A percentile compares a stretch with the other conserved stretches of the same genome.
These are phyloP conservation scores for Anthrax anthrax DNA, from an alignment of 2,888 invertebrate species.

Conservation along the genomic window DNA sequence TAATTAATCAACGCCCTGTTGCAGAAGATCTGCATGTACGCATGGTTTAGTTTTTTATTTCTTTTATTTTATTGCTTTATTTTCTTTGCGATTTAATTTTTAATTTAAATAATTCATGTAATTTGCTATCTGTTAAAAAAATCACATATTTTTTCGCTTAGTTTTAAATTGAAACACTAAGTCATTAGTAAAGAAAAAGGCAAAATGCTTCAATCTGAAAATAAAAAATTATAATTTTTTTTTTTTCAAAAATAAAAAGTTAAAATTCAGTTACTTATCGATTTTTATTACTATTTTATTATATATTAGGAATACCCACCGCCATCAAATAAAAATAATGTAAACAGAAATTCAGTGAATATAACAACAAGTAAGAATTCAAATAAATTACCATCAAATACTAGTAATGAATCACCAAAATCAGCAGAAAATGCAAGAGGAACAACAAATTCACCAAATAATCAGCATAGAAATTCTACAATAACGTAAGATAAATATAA, in stretches of 20 bases:
- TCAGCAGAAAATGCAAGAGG: constrained; percentile 30
- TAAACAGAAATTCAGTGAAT: constrained; percentile 36
- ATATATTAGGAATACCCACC: constrained; percentile 46
- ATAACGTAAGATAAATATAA: constrained; percentile 42
- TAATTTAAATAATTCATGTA: no score
- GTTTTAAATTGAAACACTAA: no score
- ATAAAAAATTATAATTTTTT: no score
- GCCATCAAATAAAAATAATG: constrained; percentile 36
- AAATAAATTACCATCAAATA: constrained; percentile 29
- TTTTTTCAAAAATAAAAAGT: no score
- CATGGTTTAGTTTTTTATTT: no score
- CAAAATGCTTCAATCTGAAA: no score
- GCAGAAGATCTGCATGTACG: constrained; percentile 78
- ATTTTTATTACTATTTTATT: no score
- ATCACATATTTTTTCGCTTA: background rate
- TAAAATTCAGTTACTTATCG: no score
- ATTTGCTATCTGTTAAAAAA: background rate
- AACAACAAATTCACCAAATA: constrained; percentile 31
- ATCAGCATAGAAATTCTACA: constrained; percentile 44
- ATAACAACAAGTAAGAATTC: constrained; percentile 33
- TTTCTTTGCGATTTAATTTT: constrained; percentile 1
- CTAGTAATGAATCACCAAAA: constrained; percentile 29
- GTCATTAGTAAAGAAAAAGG: no score
- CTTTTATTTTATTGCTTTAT: constrained; percentile 14
- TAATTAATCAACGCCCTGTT: constrained; percentile 90